These are phyloP conservation scores for Halesus radiatus DNA, from an alignment of 1,140 invertebrate genomes.

Conservation along the genomic window DNA sequence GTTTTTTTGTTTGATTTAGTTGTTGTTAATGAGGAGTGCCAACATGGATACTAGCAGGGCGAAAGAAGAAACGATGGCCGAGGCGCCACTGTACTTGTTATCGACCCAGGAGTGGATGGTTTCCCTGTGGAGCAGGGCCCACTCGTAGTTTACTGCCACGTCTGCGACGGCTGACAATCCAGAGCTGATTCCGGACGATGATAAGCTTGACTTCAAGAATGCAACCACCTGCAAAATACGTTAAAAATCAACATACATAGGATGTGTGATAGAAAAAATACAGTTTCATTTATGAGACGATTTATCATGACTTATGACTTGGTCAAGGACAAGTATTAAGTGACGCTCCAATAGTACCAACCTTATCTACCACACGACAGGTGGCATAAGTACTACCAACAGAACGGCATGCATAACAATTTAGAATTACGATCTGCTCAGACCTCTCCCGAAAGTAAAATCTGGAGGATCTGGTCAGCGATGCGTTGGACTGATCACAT, in stretches of 20 bases:
- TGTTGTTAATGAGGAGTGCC: neutral
- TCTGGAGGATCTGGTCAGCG: no score
- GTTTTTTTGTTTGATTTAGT: neutral
- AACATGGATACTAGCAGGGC: neutral
- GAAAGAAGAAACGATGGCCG: neutral
- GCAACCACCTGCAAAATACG: neutral
- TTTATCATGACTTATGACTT: no score
- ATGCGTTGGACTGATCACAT: neutral
- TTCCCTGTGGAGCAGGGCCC: neutral
- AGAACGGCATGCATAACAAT: no score
- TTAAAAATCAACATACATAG: neutral
- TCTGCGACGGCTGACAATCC: constrained; percentile 2
- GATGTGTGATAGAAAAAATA: no score
- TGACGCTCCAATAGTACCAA: no score
- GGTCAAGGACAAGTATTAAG: no score
- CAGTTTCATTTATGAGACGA: no score
- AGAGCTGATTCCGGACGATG: neutral
- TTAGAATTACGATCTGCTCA: no score
- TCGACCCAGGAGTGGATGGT: constrained; percentile 14
- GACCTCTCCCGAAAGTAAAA: no score
- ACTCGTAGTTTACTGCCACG: neutral
- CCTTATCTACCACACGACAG: no score
- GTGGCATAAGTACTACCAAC: no score
- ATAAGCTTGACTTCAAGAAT: neutral
- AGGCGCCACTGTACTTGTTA: neutral